Evolutionary conservation across 1,140 invertebrate species (phyloP).

Genomic region (Harlomillsia oculata): DNA sequence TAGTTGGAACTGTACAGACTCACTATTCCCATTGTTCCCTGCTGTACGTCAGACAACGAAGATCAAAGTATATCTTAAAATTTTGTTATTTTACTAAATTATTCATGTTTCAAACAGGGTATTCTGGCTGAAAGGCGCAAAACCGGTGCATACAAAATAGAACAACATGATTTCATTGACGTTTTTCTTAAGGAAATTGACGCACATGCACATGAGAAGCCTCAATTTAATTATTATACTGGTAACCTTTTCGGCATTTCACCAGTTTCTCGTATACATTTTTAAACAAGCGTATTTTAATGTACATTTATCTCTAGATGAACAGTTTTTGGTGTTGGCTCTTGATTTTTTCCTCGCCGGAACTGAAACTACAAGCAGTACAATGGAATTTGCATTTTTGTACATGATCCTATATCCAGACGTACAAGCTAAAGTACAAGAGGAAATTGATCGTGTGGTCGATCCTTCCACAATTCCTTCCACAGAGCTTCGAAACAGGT

Average conservation of each 20-base stretch:
- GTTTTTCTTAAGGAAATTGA: conserved; percentile 52
- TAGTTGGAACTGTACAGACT: conserved; percentile 24
- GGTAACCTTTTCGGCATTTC: conserved; percentile 6
- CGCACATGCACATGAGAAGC: conserved; percentile 13
- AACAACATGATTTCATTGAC: conserved; percentile 74
- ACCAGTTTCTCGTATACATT: too few relatives aligned
- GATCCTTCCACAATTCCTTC: conserved; percentile 13
- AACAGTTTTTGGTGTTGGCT: conserved; percentile 5
- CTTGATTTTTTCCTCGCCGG: conserved; percentile 52
- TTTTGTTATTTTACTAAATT: background rate
- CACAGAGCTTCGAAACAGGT: conserved; percentile 7
- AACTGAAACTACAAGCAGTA: conserved; percentile 43
- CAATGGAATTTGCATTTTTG: conserved; percentile 43
- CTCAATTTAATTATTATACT: conserved; percentile 27
- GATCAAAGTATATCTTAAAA: too few relatives aligned
- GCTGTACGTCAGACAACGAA: too few relatives aligned
- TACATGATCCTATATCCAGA: conserved; percentile 43
- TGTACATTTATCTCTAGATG: background rate
- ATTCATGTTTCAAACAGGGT: background rate
- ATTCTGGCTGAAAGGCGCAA: conserved; percentile 13
- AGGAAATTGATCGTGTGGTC: conserved; percentile 43
- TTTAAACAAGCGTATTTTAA: too few relatives aligned
- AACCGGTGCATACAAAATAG: conserved; percentile 36
- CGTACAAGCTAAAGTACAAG: conserved; percentile 42
- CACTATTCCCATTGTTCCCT: conserved; percentile 28